phyloP scores from a whole-genome alignment of 2,888 invertebrate species.

The Drymonia ruficornis region DNA sequence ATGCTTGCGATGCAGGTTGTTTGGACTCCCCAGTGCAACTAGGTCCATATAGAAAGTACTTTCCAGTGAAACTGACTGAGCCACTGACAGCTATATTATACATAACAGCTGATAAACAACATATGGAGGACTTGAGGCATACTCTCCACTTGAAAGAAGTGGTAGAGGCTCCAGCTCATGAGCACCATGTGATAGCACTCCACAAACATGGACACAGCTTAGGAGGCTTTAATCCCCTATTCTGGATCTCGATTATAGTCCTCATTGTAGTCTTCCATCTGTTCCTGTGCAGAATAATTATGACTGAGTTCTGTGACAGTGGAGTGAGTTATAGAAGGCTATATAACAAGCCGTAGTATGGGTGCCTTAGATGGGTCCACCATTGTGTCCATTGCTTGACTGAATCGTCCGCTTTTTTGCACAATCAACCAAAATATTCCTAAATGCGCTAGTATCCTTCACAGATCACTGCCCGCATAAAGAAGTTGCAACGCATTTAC shows the following conservation, averaged over 20 bases:
- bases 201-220: slow-evolving; percentile 96
- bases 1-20: slow-evolving; percentile 97
- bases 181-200: slow-evolving; percentile 94
- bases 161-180: slow-evolving; percentile 95
- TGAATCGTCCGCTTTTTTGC: slow-evolving; percentile 45
- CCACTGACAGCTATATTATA: slow-evolving; percentile 96
- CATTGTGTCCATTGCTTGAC: slow-evolving; percentile 44
- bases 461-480: not conserved
- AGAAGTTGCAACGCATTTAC: not conserved
- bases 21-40: slow-evolving; percentile 93
- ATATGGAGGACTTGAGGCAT: slow-evolving; percentile 95
- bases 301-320: slow-evolving; percentile 93
- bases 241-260: slow-evolving; percentile 96
- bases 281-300: slow-evolving; percentile 95
- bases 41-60: slow-evolving; percentile 87
- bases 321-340: slow-evolving; percentile 88
- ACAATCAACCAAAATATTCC: slow-evolving; percentile 22
- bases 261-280: slow-evolving; percentile 96
- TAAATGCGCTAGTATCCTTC: not conserved
- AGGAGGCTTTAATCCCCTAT: slow-evolving; percentile 95
- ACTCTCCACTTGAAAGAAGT: slow-evolving; percentile 95
- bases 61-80: slow-evolving; percentile 96
- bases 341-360: slow-evolving; percentile 87
- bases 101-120: slow-evolving; percentile 94
- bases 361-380: slow-evolving; percentile 47